Evolutionary conservation across 2,888 invertebrate genomes (phyloP), one percentile per base, ranked within the genome.

Genomic region (Eretmocerus hayati): DNA sequence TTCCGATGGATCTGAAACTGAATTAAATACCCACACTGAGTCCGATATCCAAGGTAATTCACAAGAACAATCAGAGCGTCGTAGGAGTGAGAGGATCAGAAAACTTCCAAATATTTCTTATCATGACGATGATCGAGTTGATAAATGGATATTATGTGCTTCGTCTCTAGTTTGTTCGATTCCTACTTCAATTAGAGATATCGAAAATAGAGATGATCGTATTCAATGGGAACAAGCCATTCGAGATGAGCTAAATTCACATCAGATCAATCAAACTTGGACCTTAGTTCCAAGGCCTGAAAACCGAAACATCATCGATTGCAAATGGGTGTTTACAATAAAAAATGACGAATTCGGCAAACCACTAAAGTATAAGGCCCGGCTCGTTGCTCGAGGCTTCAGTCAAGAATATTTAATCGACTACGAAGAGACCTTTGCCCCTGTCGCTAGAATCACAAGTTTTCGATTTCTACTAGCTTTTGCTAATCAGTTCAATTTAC

Each of bases 211-310:
- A 20, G 20, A 46, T 18, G 56, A 58, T 51, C 50, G 43, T 43
- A 8, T 19, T 36, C 13, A 51, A 35, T 56, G 56, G 53, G 52
- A 56, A 36, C 13, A 42, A 36, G 56, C 55, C 9, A 47, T 58
- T 9, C 31, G 48, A 43, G 50, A 54, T 20, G 53, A 58, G 48
- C 42, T 56, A 18, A 48, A 56, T 42, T 56, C 56, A 32, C 35
- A 48, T n/a, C 11, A 44, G 16, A 23, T 30, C n/a, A 51, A 54
- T 36, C 44, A 45, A 6, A 54, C 45, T 2, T 54, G 49, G 51
- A 40, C 43, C 19, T 49, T 54, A 23, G 52, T 54, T 19, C 15
- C 42, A 31, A 54, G 31, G 35, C 54, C 46, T 23, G 26, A 21
- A 42, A 13, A 42, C 42, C 6, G 26, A 30, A 11, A n/a, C n/a